Evolutionary conservation across 1,140 invertebrate species (phyloP).

Genomic region (Drosophila pruinosa): DNA sequence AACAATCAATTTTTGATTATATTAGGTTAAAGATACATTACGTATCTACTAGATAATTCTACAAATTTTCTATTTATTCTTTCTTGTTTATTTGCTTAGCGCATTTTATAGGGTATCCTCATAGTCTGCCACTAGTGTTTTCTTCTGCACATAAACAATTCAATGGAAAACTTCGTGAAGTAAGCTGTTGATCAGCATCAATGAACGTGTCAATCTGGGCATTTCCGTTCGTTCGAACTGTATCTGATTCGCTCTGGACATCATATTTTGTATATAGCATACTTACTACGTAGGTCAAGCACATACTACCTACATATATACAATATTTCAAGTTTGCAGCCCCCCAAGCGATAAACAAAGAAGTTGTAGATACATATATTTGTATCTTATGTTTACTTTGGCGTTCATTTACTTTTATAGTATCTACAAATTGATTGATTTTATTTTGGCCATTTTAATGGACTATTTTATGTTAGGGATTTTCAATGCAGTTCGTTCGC

Average conservation of each 20-base stretch:
- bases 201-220: not conserved
- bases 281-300: conserved; percentile 6
- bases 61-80: no score
- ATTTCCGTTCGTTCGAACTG: not conserved
- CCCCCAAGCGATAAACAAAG: conserved; percentile 5
- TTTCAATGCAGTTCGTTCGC: not conserved
- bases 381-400: not conserved
- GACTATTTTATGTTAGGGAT: not conserved
- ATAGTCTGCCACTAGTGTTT: no score
- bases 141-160: not conserved
- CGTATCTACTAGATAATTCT: not conserved
- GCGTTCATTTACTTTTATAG: not conserved
- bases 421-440: not conserved
- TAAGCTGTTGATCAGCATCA: not conserved
- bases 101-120: no score
- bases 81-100: no score
- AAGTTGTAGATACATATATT: not conserved
- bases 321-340: conserved; percentile 9
- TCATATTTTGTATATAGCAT: not conserved
- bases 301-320: no score
- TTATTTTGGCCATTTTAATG: not conserved
- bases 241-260: not conserved
- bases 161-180: not conserved
- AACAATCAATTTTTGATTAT: no score
- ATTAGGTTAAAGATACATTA: not conserved